Evolutionary conservation across 2,888 invertebrate genomes (phyloP), one percentile per base, ranked within the genome.

Genomic region (Campaea margaritaria): DNA sequence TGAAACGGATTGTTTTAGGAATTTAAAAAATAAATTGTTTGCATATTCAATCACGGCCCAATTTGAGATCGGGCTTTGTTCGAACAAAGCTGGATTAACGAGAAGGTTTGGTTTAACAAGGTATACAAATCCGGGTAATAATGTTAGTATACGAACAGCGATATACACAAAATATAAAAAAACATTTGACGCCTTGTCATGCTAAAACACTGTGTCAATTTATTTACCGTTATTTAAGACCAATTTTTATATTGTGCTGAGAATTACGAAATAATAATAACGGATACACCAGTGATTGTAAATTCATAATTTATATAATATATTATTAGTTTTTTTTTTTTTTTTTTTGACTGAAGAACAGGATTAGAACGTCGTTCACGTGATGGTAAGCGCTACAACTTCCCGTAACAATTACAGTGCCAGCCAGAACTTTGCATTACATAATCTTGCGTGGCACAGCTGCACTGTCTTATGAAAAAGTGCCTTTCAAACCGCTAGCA

Each of bases 11-110:
- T 36, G 21, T 47, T 41, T 38, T 27, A 27, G 34, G 43, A 43
- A 44, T 55, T n/a, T 43, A 46, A 58, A 50, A 58, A 38, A 44
- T 44, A 52, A 53, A 48, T 58, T 43, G 52, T 58, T 52, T 48
- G 36, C n/a, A 38, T 57, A 57, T 45, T 57, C 50, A 57, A 57
- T 57, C 58, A 52, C 31, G 38, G 41, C 14, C 16, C 43, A 52
- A 58, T 52, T 52, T 38, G 36, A 15, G 42, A 36, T 36, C 47
- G 15, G 43, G 47, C 12, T 44, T 48, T 47, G 39, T 48, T 12
- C 34, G 21, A 31, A 13, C 21, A 55, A 48, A 55, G 13, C 48
- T 43, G 43, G 38, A 49, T 55, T 43, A 55, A 43, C 21, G 21
- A 10, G 34, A 13, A 8, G 10, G 16, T 48, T 27, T 34, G n/a